Base-by-base conservation (phyloP, 1,140 invertebrate species). In the Aphaenogaster floridana region DNA sequence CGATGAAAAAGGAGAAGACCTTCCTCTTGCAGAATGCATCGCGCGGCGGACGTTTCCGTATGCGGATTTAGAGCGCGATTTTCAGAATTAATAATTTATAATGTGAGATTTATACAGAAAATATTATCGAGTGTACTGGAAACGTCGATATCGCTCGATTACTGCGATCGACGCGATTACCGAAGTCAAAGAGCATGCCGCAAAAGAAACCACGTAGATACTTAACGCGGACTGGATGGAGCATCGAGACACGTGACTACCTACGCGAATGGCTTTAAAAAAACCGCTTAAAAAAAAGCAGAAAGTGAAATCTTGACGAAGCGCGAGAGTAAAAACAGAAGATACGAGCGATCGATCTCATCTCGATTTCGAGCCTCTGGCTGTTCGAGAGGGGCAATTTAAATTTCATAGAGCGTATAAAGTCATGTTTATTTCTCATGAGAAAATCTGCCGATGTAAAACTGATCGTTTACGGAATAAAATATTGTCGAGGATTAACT, bases 261-360 rank as follows among this genome's bases (percentile, higher is more conserved):
- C 63, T 88, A 78, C 54, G 86, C 81, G 54, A 86, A 54, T 57
- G 72, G 42, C 39, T 74, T 88, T 48, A 45, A 86, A 86, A 88
- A 50, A 83, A 72, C 11, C 7, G 5, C 13, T 28, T 34, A 17
- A 17, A 59, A 85, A 64, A 66, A 64, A 48, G 15, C 36, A 61
- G 59, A 85, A 85, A 85, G 83, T 79, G 83, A 85, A 85, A 85
- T 61, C 74, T 85, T 85, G 57, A 74, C 36, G 8, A 84, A 59
- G n/a, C 36, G 59, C 59, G 36, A 52, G 17, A 42, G 36, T 48
- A 77, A 85, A 85, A 85, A 50, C 72, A 59, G 54, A 59, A 57
- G 39, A 59, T 72, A 59, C 52, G 39, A 59, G 57, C 50, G 63
- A 81, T 42, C 15, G 66, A 57, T 48, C 39, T 39, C 59, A 76